Base-by-base conservation (phyloP, 1,140 invertebrate genomes). In the Meteorus sp. region DNA sequence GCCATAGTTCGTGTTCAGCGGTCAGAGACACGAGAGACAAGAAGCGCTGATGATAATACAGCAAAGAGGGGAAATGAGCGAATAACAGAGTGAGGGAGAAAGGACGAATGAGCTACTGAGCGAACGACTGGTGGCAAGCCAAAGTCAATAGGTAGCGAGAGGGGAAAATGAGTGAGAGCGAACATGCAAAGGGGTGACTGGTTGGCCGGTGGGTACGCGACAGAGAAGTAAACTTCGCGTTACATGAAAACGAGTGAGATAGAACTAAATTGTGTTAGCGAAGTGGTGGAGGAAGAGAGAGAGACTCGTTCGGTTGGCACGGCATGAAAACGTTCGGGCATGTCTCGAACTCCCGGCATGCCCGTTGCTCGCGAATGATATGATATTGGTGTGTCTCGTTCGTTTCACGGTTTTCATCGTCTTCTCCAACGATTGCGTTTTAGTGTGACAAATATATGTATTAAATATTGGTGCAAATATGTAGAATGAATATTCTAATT, bases 321-420 rank as follows among this genome's bases (percentile, higher is more conserved):
- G 60, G 75, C 69, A 75, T 66, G 69, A 69, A 59, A 75, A n/a
- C 69, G 67, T 69, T 51, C 71, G 70, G 70, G 73, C 75, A 77
- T 76, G 75, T 75, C 62, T 70, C 74, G 69, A 75, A 73, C 68
- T 69, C 72, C 67, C 71, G 63, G 69, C 72, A 75, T 77, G 73
- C 66, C 73, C 67, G 67, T 72, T 71, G 72, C 65, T 73, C 67
- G 63, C 65, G 67, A 66, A 66, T 74, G 67, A 55, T 50, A 31
- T 35, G 23, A 56, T 56, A 47, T 33, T 56, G 31, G n/a, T n/a
- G n/a, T n/a, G n/a, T 58, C 20, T 58, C 13, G 47, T 48, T 41
- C 27, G 44, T 37, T 56, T 55, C 33, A 47, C 41, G 9, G 43
- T 56, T 56, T 45, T n/a, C 13, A 31, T 50, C 31, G 15, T 39